phyloP scores from a whole-genome alignment of 2,113 vertebrate species.

The Cynocephalus volans region DNA sequence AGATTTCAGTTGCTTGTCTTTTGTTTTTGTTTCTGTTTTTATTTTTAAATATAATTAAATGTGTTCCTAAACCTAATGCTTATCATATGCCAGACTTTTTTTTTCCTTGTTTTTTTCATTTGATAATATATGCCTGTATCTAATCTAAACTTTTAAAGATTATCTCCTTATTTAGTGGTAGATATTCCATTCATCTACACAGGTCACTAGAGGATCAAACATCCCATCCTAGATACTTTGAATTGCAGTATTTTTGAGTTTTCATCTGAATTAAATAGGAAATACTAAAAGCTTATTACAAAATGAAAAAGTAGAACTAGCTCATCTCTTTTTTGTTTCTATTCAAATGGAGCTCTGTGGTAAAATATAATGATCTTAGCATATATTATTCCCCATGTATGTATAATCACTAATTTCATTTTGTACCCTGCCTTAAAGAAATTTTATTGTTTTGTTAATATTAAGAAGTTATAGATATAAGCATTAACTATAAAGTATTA shows the following conservation, averaged over 20 bases:
- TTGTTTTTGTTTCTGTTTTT: neutral
- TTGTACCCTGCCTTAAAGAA: neutral
- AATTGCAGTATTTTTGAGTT: neutral
- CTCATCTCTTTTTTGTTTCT: neutral
- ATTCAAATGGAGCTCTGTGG: neutral
- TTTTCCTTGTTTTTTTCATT: neutral
- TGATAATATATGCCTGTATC: neutral
- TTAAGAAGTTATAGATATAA: neutral
- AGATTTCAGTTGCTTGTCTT: neutral
- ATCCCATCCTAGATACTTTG: neutral
- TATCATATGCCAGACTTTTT: neutral
- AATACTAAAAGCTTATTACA: slow-evolving; percentile 6
- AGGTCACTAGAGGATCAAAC: neutral
- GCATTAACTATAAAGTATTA: neutral
- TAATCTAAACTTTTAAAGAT: neutral
- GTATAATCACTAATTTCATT: neutral
- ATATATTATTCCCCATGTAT: neutral
- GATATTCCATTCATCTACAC: no score
- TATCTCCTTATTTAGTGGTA: neutral
- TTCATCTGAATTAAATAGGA: neutral
- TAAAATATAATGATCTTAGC: neutral
- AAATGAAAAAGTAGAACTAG: neutral
- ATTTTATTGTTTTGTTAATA: neutral
- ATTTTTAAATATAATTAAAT: neutral
- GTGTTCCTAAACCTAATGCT: neutral